Evolutionary conservation across 35 echinoderm and acorn worm species (phyloP).

Genomic region (Lytechinus pictus): DNA sequence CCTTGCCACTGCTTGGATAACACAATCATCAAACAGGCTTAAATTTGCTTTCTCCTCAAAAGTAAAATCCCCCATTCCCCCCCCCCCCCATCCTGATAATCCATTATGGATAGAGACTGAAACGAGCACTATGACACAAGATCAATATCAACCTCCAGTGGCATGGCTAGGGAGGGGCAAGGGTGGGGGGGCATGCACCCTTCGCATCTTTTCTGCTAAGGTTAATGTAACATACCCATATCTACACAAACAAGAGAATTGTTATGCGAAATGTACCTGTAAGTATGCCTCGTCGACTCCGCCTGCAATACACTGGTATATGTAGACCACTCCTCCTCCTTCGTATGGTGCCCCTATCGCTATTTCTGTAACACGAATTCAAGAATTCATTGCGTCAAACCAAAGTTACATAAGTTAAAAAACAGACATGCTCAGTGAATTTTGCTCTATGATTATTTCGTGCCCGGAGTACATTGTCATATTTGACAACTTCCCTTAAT

Average conservation of each 20-base stretch:
- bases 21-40: neutral
- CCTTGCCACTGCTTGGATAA: neutral
- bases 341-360: slow-evolving; percentile 95
- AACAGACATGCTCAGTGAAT: too few relatives aligned
- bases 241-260: too few relatives aligned
- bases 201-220: too few relatives aligned
- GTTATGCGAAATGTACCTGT: slow-evolving; percentile 51
- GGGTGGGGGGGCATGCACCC: too few relatives aligned
- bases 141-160: neutral
- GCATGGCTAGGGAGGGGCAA: too few relatives aligned
- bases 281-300: slow-evolving; percentile 68
- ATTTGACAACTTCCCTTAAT: too few relatives aligned
- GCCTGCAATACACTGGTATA: slow-evolving; percentile 59
- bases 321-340: slow-evolving; percentile 84
- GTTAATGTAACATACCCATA: too few relatives aligned
- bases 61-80: neutral
- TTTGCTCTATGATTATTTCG: too few relatives aligned
- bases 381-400: neutral
- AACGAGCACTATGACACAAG: neutral
- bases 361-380: slow-evolving; percentile 71
- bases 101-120: neutral
- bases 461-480: too few relatives aligned
- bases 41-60: neutral
- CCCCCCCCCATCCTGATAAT: neutral
- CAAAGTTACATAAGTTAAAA: neutral